Evolutionary conservation across 2,113 vertebrate species (phyloP).

Genomic region (Myiozetetes cayanensis): DNA sequence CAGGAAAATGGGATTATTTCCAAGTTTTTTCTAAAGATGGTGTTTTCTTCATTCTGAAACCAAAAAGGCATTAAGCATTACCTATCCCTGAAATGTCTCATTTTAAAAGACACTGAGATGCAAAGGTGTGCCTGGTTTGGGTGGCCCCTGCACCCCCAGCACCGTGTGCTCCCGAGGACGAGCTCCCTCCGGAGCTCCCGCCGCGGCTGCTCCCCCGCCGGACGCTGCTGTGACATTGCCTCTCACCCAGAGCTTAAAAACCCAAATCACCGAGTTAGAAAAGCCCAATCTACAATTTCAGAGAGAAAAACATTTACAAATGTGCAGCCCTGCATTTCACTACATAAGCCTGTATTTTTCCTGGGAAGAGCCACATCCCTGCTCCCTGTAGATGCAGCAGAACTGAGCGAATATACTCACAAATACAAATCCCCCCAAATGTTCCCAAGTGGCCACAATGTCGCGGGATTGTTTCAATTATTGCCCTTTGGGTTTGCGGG

Average conservation of each 20-base stretch:
- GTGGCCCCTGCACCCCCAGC: neutral
- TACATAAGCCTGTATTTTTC: neutral
- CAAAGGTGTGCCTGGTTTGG: neutral
- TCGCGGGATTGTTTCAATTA: neutral
- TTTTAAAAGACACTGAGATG: neutral
- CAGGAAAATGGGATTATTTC: slow-evolving; percentile 50
- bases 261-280: neutral
- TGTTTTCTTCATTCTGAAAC: slow-evolving; percentile 32
- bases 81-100: neutral
- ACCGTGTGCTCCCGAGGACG: neutral
- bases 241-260: neutral
- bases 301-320: neutral
- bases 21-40: slow-evolving; percentile 50
- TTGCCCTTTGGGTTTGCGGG: slow-evolving; percentile 26
- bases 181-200: neutral
- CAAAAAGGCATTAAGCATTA: neutral
- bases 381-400: neutral
- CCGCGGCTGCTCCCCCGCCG: neutral
- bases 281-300: slow-evolving; percentile 3
- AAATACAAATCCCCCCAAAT: slow-evolving; percentile 48
- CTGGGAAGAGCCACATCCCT: neutral
- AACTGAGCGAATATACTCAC: slow-evolving; percentile 11
- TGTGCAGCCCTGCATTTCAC: neutral
- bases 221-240: neutral
- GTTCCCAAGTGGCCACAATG: neutral